Percentiles rank a stretch among this genome's conserved stretches.
Evolutionary conservation across 1,140 invertebrate species (phyloP).

Genomic region (Heliconius hewitsoni): DNA sequence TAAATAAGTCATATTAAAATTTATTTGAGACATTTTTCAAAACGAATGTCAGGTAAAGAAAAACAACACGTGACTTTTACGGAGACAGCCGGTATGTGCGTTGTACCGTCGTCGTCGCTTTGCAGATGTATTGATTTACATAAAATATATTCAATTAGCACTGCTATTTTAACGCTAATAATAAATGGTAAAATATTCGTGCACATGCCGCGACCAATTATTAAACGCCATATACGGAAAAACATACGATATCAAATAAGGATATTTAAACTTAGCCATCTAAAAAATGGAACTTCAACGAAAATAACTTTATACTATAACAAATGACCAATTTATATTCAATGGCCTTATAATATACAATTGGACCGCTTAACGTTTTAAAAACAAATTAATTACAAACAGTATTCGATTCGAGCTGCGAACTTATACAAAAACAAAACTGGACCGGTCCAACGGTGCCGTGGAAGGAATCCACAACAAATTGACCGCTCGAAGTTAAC

Average conservation of each 20-base stretch:
- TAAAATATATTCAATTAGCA: conserved; percentile 64
- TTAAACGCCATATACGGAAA: conserved; percentile 15
- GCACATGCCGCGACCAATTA: conserved; percentile 23
- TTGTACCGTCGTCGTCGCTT: conserved; percentile 55
- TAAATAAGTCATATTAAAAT: neutral
- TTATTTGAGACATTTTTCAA: conserved; percentile 3
- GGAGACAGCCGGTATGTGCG: conserved; percentile 60
- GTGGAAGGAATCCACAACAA: conserved; percentile 24
- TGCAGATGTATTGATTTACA: conserved; percentile 60
- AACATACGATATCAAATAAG: conserved; percentile 8
- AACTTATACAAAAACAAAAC: neutral
- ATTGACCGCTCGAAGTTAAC: conserved; percentile 47
- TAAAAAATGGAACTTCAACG: neutral
- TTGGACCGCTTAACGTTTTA: neutral
- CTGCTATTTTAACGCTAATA: neutral
- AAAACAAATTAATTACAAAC: conserved; percentile 2
- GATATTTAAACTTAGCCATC: neutral
- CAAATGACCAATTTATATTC: conserved; percentile 15
- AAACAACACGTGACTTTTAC: conserved; percentile 68
- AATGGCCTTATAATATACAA: neutral
- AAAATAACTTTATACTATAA: conserved; percentile 5
- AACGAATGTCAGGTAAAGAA: conserved; percentile 39
- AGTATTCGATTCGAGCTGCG: neutral
- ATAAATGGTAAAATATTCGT: conserved; percentile 17
- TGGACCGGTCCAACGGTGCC: neutral